Base-by-base conservation (phyloP, 2,113 vertebrate species). In the Myotis brandtii region DNA sequence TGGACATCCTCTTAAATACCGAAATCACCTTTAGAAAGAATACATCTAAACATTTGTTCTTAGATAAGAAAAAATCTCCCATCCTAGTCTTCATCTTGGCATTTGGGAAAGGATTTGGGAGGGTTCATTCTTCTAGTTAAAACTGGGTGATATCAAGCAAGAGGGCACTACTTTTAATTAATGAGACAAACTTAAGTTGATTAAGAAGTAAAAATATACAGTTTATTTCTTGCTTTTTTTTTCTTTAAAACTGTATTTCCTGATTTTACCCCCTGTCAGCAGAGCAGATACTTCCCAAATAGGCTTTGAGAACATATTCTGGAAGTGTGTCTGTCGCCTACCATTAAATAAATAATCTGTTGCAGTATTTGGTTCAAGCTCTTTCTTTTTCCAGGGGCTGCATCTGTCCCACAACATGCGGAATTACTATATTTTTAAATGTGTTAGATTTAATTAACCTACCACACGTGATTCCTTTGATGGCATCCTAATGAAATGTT, bases 351-450 rank as follows among this genome's bases (percentile, higher is more conserved):
- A 48, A 52, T 86, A 92, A 67, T 7, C 13, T 84, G 73, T 48
- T 56, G 43, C n/a, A 64, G 34, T 92, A 30, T 73, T 88, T 52
- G 91, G 13, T 81, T 21, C 82, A 66, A 34, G 40, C 9, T 50
- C 7, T 66, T 77, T 92, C 30, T 82, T 86, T 91, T 79, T 62
- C 43, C 75, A 54, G 89, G 52, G 52, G 25, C 59, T 64, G 17
- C 79, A 93, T 83, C 86, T 89, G 79, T 67, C 79, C 75, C 40
- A 52, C 50, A 48, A 62, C 32, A 86, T 17, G 27, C 13, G 56
- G 54, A 75, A 52, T 73, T 96, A 43, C 43, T 7, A 43, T 43
- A 85, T 89, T 95, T 95, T 93, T 77, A 93, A 96, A 79, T 80
- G 20, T 75, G 21, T 82, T 84, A 79, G 3, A 73, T 82, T 70